Evolutionary conservation across 2,797 vertebrate genomes (phyloP), one percentile per base, ranked within the genome.

Genomic region (Phataginus tetradactyla): DNA sequence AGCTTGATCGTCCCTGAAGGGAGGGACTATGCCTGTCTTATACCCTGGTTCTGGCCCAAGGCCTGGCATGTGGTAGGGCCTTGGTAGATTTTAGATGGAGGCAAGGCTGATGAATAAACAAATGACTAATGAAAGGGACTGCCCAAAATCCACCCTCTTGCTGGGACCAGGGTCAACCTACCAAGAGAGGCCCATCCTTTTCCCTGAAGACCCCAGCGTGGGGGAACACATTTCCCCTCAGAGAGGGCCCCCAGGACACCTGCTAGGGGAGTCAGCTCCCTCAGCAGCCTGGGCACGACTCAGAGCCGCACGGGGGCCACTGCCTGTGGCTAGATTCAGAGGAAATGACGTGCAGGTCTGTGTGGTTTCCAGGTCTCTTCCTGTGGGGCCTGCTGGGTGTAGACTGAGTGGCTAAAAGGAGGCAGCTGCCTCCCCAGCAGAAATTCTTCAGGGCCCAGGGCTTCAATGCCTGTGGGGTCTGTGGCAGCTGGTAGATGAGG

Each of bases 281-380:
- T 66, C 59, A 57, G 85, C 34, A 68, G 55, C 37, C 55, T 32
- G 7, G 27, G 21, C 18, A 12, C 79, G 95, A 94, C 77, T 88
- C 85, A 92, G 57, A 95, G 94, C n/a, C 34, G 84, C 61, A 45
- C 29, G 13, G 29, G 49, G 75, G 68, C 64, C 0, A 3, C 68
- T 9, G 49, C 37, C 61, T 77, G 18, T 32, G 21, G 68, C 63
- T 39, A 37, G 21, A 61, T 68, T 91, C 71, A 64, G 77, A 95
- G 80, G 94, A 96, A 96, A 79, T 32, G 14, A 74, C 23, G 39
- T 34, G 57, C n/a, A 81, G 64, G 81, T 45, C 21, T 29, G 64
- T 90, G 93, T 86, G 94, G 95, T 96, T 97, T 97, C 55, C 86
- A 89, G 53, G 55, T 88, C 93, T 94, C 81, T 95, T 94, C 91